Evolutionary conservation across 2,888 invertebrate species (phyloP).

Genomic region (Euzophera pinguis): DNA sequence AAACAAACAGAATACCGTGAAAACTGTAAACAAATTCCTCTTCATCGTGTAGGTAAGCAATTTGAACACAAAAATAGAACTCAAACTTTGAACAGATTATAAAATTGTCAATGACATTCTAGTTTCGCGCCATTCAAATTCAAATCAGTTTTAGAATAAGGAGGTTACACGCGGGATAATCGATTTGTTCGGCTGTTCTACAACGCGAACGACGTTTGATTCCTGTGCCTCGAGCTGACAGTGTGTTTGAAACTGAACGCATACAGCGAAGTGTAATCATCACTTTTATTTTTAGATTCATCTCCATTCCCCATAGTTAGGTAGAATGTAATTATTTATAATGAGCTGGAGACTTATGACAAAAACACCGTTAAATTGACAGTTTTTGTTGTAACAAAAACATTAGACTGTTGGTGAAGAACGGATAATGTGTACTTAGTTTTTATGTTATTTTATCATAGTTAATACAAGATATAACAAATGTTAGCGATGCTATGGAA

Average conservation of each 20-base stretch:
- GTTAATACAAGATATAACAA: no score
- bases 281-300: constrained; percentile 58
- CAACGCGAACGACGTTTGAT: constrained; percentile 40
- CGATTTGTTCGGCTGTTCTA: constrained; percentile 28
- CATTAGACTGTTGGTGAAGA: not conserved
- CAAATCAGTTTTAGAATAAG: constrained; percentile 37
- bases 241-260: constrained; percentile 46
- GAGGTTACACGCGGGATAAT: constrained; percentile 38
- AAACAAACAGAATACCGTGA: not conserved
- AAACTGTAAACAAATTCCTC: constrained; percentile 5
- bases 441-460: not conserved
- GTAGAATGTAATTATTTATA: constrained; percentile 41
- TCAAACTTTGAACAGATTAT: constrained; percentile 30
- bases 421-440: not conserved
- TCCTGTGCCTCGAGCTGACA: constrained; percentile 41
- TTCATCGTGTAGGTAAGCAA: constrained; percentile 16
- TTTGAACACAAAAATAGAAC: constrained; percentile 29
- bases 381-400: not conserved
- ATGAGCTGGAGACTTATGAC: constrained; percentile 12
- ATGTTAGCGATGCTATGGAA: no score
- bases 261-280: constrained; percentile 47
- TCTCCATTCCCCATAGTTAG: constrained; percentile 34
- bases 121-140: constrained; percentile 47
- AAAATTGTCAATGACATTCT: constrained; percentile 34
- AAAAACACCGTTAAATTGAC: not conserved